Conservation (phyloP, 2,888 invertebrate genomes). For the Carabus problematicus region DNA sequence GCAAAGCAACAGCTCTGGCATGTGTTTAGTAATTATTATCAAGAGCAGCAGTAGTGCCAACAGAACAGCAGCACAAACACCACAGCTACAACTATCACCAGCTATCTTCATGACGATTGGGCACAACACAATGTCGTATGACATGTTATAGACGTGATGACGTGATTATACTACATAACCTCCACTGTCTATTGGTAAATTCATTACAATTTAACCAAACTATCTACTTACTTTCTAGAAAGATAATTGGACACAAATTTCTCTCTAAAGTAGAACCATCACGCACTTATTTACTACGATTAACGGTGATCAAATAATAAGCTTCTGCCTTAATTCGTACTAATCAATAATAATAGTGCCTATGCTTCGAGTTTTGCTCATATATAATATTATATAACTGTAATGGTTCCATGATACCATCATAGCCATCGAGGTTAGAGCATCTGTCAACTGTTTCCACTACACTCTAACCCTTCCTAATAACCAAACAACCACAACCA, state of each 20-base stretch:
- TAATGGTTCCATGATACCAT: neutral
- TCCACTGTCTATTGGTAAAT: too few relatives aligned
- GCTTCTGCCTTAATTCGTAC: slow-evolving; percentile 40
- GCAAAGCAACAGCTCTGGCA: slow-evolving; percentile 6
- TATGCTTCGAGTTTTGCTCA: slow-evolving; percentile 42
- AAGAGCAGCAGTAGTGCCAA: neutral
- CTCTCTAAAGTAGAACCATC: neutral
- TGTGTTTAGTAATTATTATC: neutral
- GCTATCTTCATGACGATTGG: too few relatives aligned
- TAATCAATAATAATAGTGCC: slow-evolving; percentile 43
- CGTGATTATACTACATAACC: too few relatives aligned
- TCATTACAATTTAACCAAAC: neutral
- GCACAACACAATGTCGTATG: too few relatives aligned
- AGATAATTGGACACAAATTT: neutral
- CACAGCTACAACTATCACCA: too few relatives aligned
- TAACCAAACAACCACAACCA: neutral
- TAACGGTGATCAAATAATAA: slow-evolving; percentile 31
- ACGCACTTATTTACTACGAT: slow-evolving; percentile 5
- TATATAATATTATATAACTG: neutral
- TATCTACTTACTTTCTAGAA: neutral
- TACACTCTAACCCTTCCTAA: slow-evolving; percentile 6
- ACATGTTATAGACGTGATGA: too few relatives aligned
- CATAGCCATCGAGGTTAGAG: slow-evolving; percentile 6
- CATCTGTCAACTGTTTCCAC: slow-evolving; percentile 22
- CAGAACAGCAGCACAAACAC: neutral